Percentiles rank a stretch among this genome's conserved stretches.
Evolutionary conservation across 2,888 invertebrate genomes (phyloP).

Genomic region (Tolmerus cingulatus): DNA sequence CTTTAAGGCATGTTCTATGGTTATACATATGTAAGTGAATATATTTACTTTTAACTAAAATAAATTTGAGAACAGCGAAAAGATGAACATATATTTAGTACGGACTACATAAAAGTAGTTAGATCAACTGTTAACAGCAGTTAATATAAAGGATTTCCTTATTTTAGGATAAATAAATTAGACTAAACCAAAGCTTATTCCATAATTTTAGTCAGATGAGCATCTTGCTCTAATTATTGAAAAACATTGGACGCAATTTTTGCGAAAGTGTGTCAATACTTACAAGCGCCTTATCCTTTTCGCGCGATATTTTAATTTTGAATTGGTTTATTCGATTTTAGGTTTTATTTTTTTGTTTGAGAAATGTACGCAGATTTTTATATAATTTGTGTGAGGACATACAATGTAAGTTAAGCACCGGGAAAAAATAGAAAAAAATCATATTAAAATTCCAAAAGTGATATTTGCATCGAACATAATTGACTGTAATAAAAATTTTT

Average conservation of each 20-base stretch:
- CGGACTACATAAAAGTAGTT: background rate
- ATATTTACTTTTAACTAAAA: background rate
- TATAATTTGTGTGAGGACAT: conserved; percentile 40
- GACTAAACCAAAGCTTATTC: background rate
- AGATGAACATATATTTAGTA: background rate
- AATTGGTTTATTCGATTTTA: conserved; percentile 19
- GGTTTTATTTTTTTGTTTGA: background rate
- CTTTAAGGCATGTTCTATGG: background rate
- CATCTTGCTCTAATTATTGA: background rate
- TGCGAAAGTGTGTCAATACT: conserved; percentile 41
- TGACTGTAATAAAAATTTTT: background rate
- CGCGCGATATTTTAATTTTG: background rate
- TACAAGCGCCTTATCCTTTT: conserved; percentile 48
- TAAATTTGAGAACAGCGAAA: background rate
- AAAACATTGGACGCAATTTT: conserved; percentile 20
- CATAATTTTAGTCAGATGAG: background rate
- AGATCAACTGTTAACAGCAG: background rate
- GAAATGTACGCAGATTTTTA: conserved; percentile 20
- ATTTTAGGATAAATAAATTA: background rate
- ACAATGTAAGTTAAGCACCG: conserved; percentile 38
- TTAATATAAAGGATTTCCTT: background rate
- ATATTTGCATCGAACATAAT: background rate
- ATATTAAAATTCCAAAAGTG: conserved; percentile 2
- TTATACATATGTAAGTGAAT: background rate
- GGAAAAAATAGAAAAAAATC: conserved; percentile 27